A percentile compares a stretch with the other conserved stretches of the same genome.
Evolutionary conservation across 2,797 vertebrate genomes (phyloP).

Genomic region (Sebastes umbrosus): DNA sequence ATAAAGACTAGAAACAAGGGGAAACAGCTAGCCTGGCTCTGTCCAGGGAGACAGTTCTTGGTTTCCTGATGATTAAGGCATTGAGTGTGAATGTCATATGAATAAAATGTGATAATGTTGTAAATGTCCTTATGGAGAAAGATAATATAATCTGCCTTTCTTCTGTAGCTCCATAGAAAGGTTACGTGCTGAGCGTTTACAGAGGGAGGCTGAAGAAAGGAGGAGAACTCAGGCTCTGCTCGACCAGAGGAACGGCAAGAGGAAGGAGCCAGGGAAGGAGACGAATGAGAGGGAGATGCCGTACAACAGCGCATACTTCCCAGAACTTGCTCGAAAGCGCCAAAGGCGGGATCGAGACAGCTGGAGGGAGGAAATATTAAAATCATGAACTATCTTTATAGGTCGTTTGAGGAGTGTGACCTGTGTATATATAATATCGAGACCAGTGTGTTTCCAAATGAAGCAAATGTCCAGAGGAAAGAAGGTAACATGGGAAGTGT

Average conservation of each 20-base stretch:
- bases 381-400: constrained; percentile 59
- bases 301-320: constrained; percentile 90
- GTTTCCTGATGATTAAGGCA: neutral
- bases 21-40: neutral
- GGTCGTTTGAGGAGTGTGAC: neutral
- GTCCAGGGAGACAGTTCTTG: neutral
- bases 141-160: neutral
- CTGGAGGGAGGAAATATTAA: constrained; percentile 79
- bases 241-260: constrained; percentile 64
- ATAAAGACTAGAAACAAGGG: neutral
- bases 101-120: neutral
- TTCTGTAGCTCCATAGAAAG: constrained; percentile 77
- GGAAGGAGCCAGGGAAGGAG: constrained; percentile 60
- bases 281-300: constrained; percentile 81
- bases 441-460: neutral
- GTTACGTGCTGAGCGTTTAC: constrained; percentile 85
- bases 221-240: constrained; percentile 80
- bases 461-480: neutral
- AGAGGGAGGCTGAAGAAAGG: constrained; percentile 83
- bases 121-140: neutral
- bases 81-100: neutral
- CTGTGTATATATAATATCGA: neutral
- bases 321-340: constrained; percentile 85
- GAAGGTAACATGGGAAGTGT: neutral
- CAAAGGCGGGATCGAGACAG: constrained; percentile 77